Percentiles rank a stretch among this genome's conserved stretches.
These are phyloP conservation scores for Rhyzopertha dominica DNA, from an alignment of 1,140 invertebrate species.

Conservation along the genomic window DNA sequence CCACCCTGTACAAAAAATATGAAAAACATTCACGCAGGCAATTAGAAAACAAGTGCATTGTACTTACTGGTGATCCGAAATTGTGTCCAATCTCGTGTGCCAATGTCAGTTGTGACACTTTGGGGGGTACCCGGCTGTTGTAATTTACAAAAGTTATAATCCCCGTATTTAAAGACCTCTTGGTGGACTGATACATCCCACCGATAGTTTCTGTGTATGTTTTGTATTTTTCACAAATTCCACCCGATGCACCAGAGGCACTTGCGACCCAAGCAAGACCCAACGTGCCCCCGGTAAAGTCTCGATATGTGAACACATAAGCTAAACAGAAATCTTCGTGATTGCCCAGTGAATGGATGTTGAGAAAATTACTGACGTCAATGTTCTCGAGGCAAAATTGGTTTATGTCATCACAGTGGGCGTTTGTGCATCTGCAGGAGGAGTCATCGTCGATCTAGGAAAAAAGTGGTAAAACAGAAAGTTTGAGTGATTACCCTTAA, in stretches of 20 bases:
- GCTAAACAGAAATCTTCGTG: conserved; percentile 98
- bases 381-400: conserved; percentile 97
- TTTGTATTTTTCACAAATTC: conserved; percentile 98
- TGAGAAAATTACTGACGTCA: conserved; percentile 98
- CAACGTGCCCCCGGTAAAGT: conserved; percentile 44
- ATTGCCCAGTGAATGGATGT: conserved; percentile 93
- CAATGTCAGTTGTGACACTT: conserved; percentile 95
- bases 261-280: conserved; percentile 98
- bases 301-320: conserved; percentile 94
- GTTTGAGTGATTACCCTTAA: conserved; percentile 1
- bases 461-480: conserved; percentile 6
- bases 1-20: too few species aligned
- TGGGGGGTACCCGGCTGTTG: conserved; percentile 91
- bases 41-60: conserved; percentile 4
- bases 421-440: conserved; percentile 60
- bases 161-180: conserved; percentile 94
- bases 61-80: conserved; percentile 91
- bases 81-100: conserved; percentile 99
- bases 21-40: background rate
- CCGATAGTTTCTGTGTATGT: conserved; percentile 93
- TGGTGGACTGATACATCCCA: conserved; percentile 89
- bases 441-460: conserved; percentile 82
- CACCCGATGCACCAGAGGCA: conserved; percentile 92
- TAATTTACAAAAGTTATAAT: conserved; percentile 99
- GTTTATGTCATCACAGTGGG: conserved; percentile 69